Evolutionary conservation across 2,797 vertebrate genomes (phyloP), one percentile per base, ranked within the genome.

Genomic region (Crenuchus spilurus): DNA sequence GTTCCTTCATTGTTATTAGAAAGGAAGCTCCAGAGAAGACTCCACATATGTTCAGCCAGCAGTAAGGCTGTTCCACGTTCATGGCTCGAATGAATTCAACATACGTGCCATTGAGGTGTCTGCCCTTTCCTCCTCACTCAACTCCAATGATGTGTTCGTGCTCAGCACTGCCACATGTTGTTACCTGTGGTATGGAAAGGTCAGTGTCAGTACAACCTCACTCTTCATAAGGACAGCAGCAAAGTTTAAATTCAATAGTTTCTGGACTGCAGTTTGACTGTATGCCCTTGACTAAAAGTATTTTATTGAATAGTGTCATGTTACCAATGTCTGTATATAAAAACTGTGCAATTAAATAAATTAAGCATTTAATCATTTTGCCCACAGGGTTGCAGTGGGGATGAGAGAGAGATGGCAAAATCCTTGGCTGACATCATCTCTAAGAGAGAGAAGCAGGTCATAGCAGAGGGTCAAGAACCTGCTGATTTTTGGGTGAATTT

Each of bases 101-200:
- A 96, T 94, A 44, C 94, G 95, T 70, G 94, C 95, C 67, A 87
- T 94, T 0, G 94, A 96, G 70, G 91, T 96, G 61, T 35, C 85
- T 0, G 80, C 90, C 0, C 88, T 87, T 0, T 89, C 93, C 13
- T 74, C 91, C n/a, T 92, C 84, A 61, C 94, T 96, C 77, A 96
- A 95, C 84, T 96, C 95, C 80, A 96, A 94, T 0, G 95, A 96
- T 0, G 94, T 96, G 67, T 96, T 96, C 13, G 83, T 96, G 80
- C 92, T 96, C 63, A 95, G 90, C 83, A 94, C 94, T 0, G 87
- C 86, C 2, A 86, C 83, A 37, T 88, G 85, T 80, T 96, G 94
- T 84, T 96, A 94, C 83, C 86, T 96, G 79, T 96, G 95, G 95
- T 96, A 88, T 28, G 95, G 95, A 41, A 96, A 92, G 83, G 83